These are phyloP conservation scores for Lepus americanus DNA, from an alignment of 2,113 vertebrate genomes.

Conservation along the genomic window DNA sequence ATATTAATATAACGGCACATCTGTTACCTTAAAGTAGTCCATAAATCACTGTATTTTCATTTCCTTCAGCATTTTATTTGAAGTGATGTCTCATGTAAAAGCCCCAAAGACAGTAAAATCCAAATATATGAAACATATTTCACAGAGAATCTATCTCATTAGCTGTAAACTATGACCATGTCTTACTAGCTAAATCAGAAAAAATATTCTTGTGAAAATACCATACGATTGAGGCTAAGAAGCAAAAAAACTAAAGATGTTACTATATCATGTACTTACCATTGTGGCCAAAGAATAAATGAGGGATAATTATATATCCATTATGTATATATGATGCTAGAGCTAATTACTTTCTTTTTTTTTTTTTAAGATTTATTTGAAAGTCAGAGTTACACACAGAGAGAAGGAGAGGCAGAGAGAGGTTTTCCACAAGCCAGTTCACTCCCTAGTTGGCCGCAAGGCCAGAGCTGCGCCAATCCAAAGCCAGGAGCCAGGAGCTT, in stretches of 20 bases:
- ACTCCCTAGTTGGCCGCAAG: too few species aligned
- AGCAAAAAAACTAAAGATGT: conserved; percentile 57
- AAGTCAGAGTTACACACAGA: too few species aligned
- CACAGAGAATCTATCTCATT: conserved; percentile 18
- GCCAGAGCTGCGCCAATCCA: too few species aligned
- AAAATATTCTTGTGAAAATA: conserved; percentile 48
- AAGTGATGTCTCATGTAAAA: conserved; percentile 28
- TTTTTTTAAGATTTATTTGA: too few species aligned
- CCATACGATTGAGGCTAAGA: conserved; percentile 57
- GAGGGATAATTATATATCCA: conserved; percentile 44
- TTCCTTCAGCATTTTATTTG: conserved; percentile 45
- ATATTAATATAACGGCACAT: conserved; percentile 8
- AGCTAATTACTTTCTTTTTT: too few species aligned
- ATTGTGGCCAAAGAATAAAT: conserved; percentile 75
- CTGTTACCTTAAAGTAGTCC: conserved; percentile 43
- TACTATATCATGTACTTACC: conserved; percentile 73
- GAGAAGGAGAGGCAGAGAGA: too few species aligned
- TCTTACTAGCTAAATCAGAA: background rate
- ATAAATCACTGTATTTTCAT: conserved; percentile 35
- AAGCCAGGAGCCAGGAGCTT: too few species aligned
- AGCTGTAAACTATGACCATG: background rate
- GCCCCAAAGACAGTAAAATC: background rate
- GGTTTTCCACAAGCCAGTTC: too few species aligned
- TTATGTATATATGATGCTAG: conserved; percentile 34
- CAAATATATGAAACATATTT: conserved; percentile 20